Percentiles rank a stretch among this genome's conserved stretches.
Evolutionary conservation across 2,888 invertebrate species (phyloP).

Genomic region (Tipula helvola): DNA sequence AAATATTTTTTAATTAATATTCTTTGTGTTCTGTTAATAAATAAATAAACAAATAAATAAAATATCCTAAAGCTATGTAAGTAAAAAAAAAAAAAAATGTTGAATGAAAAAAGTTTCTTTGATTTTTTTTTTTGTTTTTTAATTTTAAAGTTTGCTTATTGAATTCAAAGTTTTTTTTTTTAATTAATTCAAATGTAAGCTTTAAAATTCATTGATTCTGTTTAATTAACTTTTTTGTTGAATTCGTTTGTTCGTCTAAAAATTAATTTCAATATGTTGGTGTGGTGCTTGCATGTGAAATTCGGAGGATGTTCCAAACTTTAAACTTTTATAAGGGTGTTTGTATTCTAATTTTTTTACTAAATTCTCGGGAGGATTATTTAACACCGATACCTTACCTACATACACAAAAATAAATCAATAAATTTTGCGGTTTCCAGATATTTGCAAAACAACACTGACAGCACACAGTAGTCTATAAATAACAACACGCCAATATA

Average conservation of each 20-base stretch:
- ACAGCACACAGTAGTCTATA: neutral
- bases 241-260: neutral
- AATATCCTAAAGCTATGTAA: neutral
- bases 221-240: neutral
- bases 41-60: neutral
- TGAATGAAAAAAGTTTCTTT: neutral
- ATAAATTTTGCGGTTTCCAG: neutral
- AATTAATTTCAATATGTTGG: neutral
- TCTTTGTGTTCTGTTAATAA: neutral
- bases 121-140: neutral
- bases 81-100: neutral
- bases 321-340: neutral
- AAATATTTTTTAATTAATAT: neutral
- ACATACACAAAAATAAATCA: neutral
- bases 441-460: neutral
- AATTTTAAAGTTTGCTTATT: constrained; percentile 4
- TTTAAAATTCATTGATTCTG: neutral
- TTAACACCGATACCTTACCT: neutral
- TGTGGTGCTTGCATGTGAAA: too few species aligned
- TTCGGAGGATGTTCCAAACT: neutral
- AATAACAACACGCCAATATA: neutral
- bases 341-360: too few species aligned
- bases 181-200: neutral
- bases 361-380: too few species aligned
- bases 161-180: neutral